Evolutionary conservation across 2,888 invertebrate genomes (phyloP).

Genomic region (Eupelmus urozonus): DNA sequence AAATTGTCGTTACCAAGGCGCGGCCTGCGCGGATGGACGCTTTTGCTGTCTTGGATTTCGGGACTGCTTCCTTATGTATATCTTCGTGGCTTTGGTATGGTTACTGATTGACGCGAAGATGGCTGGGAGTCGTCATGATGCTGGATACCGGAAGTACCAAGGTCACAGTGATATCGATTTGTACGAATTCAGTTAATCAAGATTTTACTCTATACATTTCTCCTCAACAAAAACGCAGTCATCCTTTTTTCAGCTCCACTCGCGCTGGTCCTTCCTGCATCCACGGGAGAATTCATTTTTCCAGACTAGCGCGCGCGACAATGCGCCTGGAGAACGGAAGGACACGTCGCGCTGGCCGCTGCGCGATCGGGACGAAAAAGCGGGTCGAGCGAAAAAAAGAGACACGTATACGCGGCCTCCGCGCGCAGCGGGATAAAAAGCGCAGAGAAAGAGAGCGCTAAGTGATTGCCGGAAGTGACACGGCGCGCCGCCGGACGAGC

Average conservation of each 20-base stretch:
- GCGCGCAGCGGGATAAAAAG: background rate
- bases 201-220: too few species aligned
- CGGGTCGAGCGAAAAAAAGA: background rate
- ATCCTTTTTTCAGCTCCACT: too few species aligned
- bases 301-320: constrained; percentile 6
- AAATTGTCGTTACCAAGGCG: constrained; percentile 69
- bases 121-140: too few species aligned
- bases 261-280: too few species aligned
- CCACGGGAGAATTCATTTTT: constrained; percentile 52
- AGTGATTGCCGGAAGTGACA: constrained; percentile 74
- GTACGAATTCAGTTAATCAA: too few species aligned
- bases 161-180: too few species aligned
- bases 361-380: constrained; percentile 9
- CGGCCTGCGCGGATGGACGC: background rate
- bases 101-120: too few species aligned
- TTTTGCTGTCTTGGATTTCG: background rate
- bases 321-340: constrained; percentile 4
- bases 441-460: constrained; percentile 59
- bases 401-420: too few species aligned
- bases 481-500: constrained; percentile 68
- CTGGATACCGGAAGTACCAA: too few species aligned
- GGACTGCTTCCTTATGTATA: too few species aligned
- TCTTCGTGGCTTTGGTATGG: too few species aligned
- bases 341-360: constrained; percentile 14
- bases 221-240: too few species aligned